Conservation (phyloP, 2,888 invertebrate genomes). For the Lycaena phlaeas region DNA sequence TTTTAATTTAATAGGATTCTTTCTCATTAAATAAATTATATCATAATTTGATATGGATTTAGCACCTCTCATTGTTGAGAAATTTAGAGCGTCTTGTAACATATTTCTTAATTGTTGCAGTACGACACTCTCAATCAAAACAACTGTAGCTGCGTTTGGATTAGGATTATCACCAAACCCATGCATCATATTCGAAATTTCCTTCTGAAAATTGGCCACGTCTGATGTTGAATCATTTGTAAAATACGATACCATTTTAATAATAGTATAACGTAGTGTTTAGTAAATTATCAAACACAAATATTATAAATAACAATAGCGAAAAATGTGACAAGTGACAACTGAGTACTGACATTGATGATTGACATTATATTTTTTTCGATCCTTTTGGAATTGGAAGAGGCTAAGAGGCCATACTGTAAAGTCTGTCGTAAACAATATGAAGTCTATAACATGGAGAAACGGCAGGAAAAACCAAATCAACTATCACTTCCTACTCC, state of each 20-base stretch:
- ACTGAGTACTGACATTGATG: too few relatives aligned
- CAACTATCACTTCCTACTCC: too few relatives aligned
- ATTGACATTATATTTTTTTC: too few relatives aligned
- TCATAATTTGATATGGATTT: constrained; percentile 75
- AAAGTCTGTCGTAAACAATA: too few relatives aligned
- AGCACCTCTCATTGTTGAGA: constrained; percentile 76
- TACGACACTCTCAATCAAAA: constrained; percentile 87
- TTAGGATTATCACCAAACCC: constrained; percentile 93
- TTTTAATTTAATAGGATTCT: constrained; percentile 83
- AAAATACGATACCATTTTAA: constrained; percentile 56
- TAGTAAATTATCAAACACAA: too few relatives aligned
- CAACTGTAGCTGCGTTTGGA: constrained; percentile 86
- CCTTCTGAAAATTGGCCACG: constrained; percentile 70
- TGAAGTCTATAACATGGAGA: too few relatives aligned
- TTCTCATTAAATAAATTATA: constrained; percentile 86
- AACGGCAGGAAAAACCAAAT: too few relatives aligned
- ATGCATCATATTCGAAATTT: constrained; percentile 91
- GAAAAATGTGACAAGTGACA: too few relatives aligned
- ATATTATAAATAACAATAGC: too few relatives aligned
- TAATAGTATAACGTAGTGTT: too few relatives aligned
- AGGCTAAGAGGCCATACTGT: too few relatives aligned
- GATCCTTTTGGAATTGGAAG: too few relatives aligned
- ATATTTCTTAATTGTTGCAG: constrained; percentile 85
- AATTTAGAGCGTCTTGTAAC: constrained; percentile 81
- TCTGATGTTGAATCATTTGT: constrained; percentile 29